phyloP scores from a whole-genome alignment of 2,113 vertebrate genomes.

The Syrrhaptes paradoxus region DNA sequence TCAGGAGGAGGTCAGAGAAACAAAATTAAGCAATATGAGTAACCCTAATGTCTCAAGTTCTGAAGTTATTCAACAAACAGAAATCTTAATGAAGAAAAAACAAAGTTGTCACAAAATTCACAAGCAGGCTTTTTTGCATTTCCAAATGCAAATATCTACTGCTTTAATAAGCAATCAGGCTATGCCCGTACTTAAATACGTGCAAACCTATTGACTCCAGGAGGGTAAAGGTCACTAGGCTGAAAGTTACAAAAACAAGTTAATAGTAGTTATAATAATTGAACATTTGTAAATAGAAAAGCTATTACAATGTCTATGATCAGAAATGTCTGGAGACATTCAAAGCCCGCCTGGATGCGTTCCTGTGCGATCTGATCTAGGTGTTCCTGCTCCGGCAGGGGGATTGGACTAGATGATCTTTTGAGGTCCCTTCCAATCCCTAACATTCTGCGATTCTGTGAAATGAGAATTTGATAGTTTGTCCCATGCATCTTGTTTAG shows the following conservation, averaged over 20 bases:
- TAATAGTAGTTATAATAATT: not conserved
- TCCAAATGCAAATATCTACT: not conserved
- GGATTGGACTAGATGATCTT: no score
- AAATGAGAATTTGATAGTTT: not conserved
- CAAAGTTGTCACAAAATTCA: not conserved
- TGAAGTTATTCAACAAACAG: not conserved
- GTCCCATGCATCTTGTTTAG: not conserved
- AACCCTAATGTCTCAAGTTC: not conserved
- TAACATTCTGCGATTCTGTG: no score
- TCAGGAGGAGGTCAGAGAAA: not conserved
- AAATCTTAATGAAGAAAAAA: not conserved
- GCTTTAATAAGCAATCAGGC: not conserved
- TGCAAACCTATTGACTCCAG: not conserved
- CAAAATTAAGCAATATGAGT: not conserved
- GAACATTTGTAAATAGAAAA: not conserved
- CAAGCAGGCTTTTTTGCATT: not conserved
- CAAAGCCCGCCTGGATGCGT: no score
- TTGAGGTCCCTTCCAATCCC: no score
- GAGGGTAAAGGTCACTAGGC: not conserved
- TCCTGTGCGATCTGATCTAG: no score
- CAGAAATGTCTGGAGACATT: no score
- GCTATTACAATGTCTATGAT: not conserved
- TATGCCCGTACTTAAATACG: not conserved
- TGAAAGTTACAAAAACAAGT: not conserved
- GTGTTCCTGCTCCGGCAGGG: no score